These are phyloP conservation scores for Trissonchulus sp. DNA, from an alignment of 2,888 invertebrate species.

Conservation along the genomic window DNA sequence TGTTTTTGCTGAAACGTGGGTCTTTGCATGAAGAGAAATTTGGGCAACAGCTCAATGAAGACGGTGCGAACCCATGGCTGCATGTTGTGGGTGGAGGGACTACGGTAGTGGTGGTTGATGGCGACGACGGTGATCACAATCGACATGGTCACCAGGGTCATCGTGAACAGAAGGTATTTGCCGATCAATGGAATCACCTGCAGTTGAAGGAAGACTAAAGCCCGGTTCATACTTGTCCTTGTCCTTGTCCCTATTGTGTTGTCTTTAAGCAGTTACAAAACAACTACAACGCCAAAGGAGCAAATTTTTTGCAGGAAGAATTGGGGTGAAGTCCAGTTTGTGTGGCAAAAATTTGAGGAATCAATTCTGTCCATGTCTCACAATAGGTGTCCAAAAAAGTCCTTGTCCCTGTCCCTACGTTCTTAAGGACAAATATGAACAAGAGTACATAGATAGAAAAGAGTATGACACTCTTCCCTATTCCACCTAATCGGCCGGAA, in stretches of 20 bases:
- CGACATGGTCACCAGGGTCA: slow-evolving; percentile 62
- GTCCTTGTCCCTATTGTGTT: background rate
- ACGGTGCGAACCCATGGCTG: slow-evolving; percentile 15
- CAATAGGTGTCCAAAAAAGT: too few species aligned
- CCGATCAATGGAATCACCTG: slow-evolving; percentile 59
- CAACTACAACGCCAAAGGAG: too few species aligned
- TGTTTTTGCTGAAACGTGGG: slow-evolving; percentile 55
- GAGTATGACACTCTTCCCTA: too few species aligned
- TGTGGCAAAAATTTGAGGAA: too few species aligned
- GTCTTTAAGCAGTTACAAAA: too few species aligned
- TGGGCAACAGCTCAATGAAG: slow-evolving; percentile 63
- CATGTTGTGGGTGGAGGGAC: slow-evolving; percentile 42
- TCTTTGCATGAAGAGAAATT: slow-evolving; percentile 75
- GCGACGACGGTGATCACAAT: slow-evolving; percentile 41
- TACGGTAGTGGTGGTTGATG: slow-evolving; percentile 37
- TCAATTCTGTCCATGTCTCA: too few species aligned
- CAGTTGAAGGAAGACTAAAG: slow-evolving; percentile 20
- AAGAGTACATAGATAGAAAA: too few species aligned
- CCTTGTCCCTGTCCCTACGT: too few species aligned
- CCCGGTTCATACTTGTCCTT: background rate
- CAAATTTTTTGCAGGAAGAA: too few species aligned
- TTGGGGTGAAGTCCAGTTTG: too few species aligned
- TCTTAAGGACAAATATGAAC: too few species aligned
- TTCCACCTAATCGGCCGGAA: too few species aligned
- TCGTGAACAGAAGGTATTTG: slow-evolving; percentile 91